Base-by-base conservation (phyloP, 1,140 invertebrate genomes). In the Polypedilum pembai region DNA sequence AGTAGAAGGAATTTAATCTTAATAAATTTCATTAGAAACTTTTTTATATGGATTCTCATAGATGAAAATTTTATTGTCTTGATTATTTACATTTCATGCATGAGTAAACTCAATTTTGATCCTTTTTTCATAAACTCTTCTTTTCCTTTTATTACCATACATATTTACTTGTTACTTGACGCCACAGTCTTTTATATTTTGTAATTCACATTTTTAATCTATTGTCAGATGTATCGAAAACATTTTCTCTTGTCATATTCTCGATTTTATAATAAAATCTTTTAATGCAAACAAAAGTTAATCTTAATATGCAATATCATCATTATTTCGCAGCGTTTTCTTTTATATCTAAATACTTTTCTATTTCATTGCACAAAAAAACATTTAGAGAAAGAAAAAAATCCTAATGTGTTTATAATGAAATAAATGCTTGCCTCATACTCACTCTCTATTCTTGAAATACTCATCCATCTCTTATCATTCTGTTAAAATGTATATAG, bases 401-500 rank as follows among this genome's bases (percentile, higher is more conserved):
- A 18, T 69, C 65, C 17, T 69, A 69, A 69, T 69, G 18, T 69
- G 65, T 69, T 69, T 69, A 69, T 69, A 69, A 69, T 69, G 65
- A 69, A 69, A 69, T 69, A 69, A 69, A 69, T 69, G 65, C 18
- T 69, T 18, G n/a, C 18, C 45, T n/a, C 45, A 4, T 56, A n/a
- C 15, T 56, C 45, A 33, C 65, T 69, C 24, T 33, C 24, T 33
- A 33, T 1, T 33, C 24, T 33, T 33, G 5, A 33, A 33, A 33
- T 5, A 33, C 5, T 33, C 24, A 33, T 33, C 24, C 24, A 33
- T 33, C 24, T 33, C 24, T 33, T 3, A 33, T n/a, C n/a, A n/a
- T n/a, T n/a, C n/a, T 33, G 24, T 33, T 33, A 1, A 33, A 33
- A 33, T 33, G 24, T 33, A 33, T 5, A 33, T 33, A 33, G 24